Evolutionary conservation across 2,113 vertebrate species (phyloP).

Genomic region (Oryzias curvinotus): DNA sequence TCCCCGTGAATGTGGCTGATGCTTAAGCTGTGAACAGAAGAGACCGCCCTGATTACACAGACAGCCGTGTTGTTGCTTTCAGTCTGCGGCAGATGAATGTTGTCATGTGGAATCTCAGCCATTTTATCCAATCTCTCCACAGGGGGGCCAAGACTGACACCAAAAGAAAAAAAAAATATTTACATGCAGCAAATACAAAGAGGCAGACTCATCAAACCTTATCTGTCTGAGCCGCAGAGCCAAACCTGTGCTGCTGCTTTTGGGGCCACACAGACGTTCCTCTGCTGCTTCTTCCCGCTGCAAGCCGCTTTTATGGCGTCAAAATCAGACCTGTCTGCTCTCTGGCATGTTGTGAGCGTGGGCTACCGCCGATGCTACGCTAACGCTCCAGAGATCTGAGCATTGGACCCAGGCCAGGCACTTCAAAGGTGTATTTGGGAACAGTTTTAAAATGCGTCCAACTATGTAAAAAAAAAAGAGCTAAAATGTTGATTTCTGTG

Average conservation of each 20-base stretch:
- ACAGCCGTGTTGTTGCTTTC: conserved; percentile 4
- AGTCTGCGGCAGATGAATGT: conserved; percentile 21
- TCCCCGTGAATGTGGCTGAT: conserved; percentile 10
- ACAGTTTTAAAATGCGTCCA: conserved; percentile 42
- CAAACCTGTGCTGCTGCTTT: conserved; percentile 18
- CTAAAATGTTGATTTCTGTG: conserved; percentile 12
- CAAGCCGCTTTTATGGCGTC: conserved; percentile 7
- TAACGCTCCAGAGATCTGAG: conserved; percentile 44
- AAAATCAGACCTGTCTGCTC: conserved; percentile 37
- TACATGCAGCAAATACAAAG: conserved; percentile 7
- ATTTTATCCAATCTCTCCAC: conserved; percentile 19
- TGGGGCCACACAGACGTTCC: conserved; percentile 25
- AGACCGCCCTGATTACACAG: conserved; percentile 17
- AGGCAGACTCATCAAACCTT: conserved; percentile 18
- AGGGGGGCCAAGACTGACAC: conserved; percentile 15
- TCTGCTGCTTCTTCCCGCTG: conserved; percentile 11
- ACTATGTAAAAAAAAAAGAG: conserved; percentile 21
- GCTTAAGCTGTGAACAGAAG: conserved; percentile 36
- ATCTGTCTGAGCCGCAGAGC: conserved; percentile 20
- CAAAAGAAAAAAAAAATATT: conserved; percentile 8
- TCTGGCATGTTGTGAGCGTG: conserved; percentile 8
- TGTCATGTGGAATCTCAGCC: conserved; percentile 28
- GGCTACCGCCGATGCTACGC: conserved; percentile 26
- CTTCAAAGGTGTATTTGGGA: conserved; percentile 56
- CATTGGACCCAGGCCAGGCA: conserved; percentile 35